Base-by-base conservation (phyloP, 2,113 vertebrate species). In the Brachyistius frenatus region DNA sequence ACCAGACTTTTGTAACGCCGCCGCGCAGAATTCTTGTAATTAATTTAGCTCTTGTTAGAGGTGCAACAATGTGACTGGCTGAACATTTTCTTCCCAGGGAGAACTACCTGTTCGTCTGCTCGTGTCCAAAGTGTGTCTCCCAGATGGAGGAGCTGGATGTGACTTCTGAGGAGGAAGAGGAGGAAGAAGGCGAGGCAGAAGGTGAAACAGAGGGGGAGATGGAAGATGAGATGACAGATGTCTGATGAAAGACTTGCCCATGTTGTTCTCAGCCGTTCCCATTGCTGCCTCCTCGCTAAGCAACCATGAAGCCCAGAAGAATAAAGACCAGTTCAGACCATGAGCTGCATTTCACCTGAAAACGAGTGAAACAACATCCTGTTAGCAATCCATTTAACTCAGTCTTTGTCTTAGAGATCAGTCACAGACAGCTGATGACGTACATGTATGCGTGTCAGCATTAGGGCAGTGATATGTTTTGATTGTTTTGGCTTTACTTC, bases 161-260 rank as follows among this genome's bases (percentile, higher is more conserved):
- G 89, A 99, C 98, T 3, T 99, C 98, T 0, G 98, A 99, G 0
- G 98, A 99, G 23, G 98, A 99, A 1, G 97, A 98, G 56, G 96
- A 97, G 0, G 96, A 95, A 6, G 95, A 95, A 55, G 95, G 81
- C 4, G 96, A 94, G 66, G 95, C 91, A 5, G 95, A 95, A 77
- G 93, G 91, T 31, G 97, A 97, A 86, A 94, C 96, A 0, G 98
- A 99, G 32, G 96, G 96, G 2, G 97, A 99, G 53, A 93, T 98
- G 85, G 98, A 98, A 89, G 98, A 99, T 33, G 98, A 99, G 92
- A 99, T 99, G 98, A 99, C 98, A 0, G 97, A 99, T 0, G 97
- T 99, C 90, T 99, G 95, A 98, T 89, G 73, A 90, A 83, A 89
- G 83, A 86, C 86, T 81, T 31, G 31, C 39, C 73, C 67, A 15